Conservation (phyloP, 1,140 invertebrate genomes). For the Portunus trituberculatus region DNA sequence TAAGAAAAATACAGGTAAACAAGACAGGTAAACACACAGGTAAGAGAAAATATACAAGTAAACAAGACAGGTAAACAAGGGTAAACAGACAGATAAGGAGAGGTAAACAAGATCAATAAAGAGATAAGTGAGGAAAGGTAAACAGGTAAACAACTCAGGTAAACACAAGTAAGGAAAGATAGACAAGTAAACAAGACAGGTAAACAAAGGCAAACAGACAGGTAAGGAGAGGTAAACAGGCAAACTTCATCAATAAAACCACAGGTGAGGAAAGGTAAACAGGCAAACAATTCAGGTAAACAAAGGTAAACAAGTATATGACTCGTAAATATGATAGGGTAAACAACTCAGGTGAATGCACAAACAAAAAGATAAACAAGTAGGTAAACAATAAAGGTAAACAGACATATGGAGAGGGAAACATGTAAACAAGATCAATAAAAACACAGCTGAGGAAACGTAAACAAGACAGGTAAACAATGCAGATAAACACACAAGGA, state of each 20-base stretch:
- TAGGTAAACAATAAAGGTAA: neutral
- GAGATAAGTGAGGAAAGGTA: neutral
- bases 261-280: neutral
- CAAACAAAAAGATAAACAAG: neutral
- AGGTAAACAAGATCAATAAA: neutral
- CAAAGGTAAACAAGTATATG: neutral
- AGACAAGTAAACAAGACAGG: neutral
- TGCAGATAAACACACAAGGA: neutral
- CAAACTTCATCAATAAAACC: neutral
- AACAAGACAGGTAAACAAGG: too few species aligned
- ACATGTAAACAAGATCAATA: neutral
- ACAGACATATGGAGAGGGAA: neutral
- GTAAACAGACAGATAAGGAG: too few species aligned
- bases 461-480: too few species aligned
- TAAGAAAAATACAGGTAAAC: neutral
- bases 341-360: neutral
- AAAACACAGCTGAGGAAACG: too few species aligned
- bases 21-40: neutral
- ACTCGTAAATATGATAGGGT: too few species aligned
- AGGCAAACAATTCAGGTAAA: neutral
- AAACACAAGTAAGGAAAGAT: neutral
- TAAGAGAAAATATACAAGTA: neutral
- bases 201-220: neutral
- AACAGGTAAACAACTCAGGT: neutral
- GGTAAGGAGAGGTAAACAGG: neutral